Base-by-base conservation (phyloP, 2,113 vertebrate species). In the Melanostigma gelatinosum region DNA sequence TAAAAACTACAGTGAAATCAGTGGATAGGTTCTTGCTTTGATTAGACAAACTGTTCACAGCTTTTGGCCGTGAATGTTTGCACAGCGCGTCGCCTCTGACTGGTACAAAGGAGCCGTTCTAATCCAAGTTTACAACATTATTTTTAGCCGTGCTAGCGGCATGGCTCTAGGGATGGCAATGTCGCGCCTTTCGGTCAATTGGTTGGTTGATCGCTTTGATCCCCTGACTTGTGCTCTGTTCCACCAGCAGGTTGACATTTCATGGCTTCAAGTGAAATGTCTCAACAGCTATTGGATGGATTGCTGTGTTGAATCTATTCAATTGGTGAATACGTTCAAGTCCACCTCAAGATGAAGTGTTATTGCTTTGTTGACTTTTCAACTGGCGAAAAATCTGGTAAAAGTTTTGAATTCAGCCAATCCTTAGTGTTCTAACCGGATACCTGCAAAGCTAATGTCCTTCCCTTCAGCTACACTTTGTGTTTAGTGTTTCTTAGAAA, bases 1-100 rank as follows among this genome's bases (percentile, higher is more conserved):
- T 67, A 62, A 73, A 90, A 86, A 83, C 77, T 63, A 52, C 63
- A 55, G 40, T 32, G 38, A 62, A 67, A 84, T 18, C 61, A 73
- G 46, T 6, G 15, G 48, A 74, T 48, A 66, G 40, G 36, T 77
- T 72, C 1, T 58, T 60, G 36, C 36, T 62, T 42, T 77, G n/a
- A 67, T 55, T 24, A 24, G 20, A 71, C 2, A 50, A 62, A 34
- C 4, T 11, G 16, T 77, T 67, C 11, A 54, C 7, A 36, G 15
- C 5, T 36, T 46, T 55, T 61, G 22, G 9, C 24, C 61, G 16
- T 42, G 27, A 24, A 40, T 9, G 6, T 67, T 52, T 77, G 34
- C 12, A 20, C 16, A 24, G 10, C 22, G 12, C 2, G 63, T 68
- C 75, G n/a, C 11, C n/a, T 48, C 48, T 75, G 20, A 34, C 20